These are phyloP conservation scores for Psittacula cyanocephala DNA, from an alignment of 2,113 vertebrate species.

Conservation along the genomic window DNA sequence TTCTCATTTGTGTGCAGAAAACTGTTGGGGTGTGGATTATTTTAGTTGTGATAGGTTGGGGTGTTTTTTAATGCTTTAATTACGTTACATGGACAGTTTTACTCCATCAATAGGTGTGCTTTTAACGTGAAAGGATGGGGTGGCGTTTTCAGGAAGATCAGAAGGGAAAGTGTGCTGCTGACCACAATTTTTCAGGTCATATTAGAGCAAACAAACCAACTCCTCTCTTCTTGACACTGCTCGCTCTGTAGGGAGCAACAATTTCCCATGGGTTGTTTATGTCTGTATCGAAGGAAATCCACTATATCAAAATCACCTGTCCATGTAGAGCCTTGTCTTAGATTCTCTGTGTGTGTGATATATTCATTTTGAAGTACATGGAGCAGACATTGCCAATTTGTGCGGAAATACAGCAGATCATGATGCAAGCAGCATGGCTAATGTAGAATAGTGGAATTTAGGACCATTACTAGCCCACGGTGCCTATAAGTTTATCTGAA, in stretches of 20 bases:
- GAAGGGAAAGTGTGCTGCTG: not conserved
- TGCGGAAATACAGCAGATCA: not conserved
- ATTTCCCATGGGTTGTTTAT: conserved; percentile 25
- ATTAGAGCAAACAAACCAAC: not conserved
- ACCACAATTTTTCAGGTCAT: not conserved
- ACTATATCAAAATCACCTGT: not conserved
- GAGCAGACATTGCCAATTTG: not conserved
- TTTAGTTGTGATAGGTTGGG: not conserved
- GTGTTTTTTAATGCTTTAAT: not conserved
- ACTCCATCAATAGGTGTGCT: not conserved
- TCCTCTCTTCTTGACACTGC: not conserved
- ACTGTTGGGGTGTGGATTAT: not conserved
- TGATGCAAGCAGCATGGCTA: not conserved
- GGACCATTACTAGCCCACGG: not conserved
- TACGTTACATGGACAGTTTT: fast-evolving
- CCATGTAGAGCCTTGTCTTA: not conserved
- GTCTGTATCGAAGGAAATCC: not conserved
- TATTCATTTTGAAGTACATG: not conserved
- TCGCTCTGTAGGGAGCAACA: not conserved
- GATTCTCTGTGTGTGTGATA: not conserved
- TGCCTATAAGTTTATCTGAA: not conserved
- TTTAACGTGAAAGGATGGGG: not conserved
- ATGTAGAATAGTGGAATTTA: not conserved
- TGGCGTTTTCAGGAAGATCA: not conserved
- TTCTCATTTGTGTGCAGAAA: not conserved